phyloP scores from a whole-genome alignment of 2,797 vertebrate genomes.

The Babyrousa celebensis region DNA sequence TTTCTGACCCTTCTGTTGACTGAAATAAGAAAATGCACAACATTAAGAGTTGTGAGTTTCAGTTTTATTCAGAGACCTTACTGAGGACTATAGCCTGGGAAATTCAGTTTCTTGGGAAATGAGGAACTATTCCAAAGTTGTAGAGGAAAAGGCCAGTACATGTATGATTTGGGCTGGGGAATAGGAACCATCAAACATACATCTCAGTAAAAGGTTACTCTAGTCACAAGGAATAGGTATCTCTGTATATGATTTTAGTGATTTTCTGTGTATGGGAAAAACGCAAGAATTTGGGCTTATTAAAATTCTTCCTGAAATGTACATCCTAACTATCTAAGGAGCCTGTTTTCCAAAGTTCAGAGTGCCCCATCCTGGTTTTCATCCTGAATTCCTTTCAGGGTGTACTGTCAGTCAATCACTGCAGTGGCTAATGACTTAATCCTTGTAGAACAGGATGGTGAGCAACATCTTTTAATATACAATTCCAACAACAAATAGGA shows the following conservation, averaged over 20 bases:
- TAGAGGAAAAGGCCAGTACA: neutral
- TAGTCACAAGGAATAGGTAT: neutral
- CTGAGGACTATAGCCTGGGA: neutral
- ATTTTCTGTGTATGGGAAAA: neutral
- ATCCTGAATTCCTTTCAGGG: neutral
- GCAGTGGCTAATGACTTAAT: neutral
- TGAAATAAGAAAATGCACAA: neutral
- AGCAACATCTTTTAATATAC: neutral
- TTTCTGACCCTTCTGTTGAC: neutral
- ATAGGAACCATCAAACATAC: neutral
- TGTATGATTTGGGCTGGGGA: neutral
- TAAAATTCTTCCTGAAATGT: neutral
- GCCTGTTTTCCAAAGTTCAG: neutral
- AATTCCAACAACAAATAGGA: neutral
- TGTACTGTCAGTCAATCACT: neutral
- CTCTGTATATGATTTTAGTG: neutral
- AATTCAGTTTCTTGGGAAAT: neutral
- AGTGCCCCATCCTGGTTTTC: neutral
- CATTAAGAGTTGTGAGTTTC: neutral
- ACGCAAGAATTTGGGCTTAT: neutral
- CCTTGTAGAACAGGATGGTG: neutral
- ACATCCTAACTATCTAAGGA: neutral
- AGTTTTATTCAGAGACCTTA: neutral
- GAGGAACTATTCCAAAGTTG: neutral
- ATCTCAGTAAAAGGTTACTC: neutral